phyloP scores from a whole-genome alignment of 1,140 invertebrate species.

The Bombus balteatus region DNA sequence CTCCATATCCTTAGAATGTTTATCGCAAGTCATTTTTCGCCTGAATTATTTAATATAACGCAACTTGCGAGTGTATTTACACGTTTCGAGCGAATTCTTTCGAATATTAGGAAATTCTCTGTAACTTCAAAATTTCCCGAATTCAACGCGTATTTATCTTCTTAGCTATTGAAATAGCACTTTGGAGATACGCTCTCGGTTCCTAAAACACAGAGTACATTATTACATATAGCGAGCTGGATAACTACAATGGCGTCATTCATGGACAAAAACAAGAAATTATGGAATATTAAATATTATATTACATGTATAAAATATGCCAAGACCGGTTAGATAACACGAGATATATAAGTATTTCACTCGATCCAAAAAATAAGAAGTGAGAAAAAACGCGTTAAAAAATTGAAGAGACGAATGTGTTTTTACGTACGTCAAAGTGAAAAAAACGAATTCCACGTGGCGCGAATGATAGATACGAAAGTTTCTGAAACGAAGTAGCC shows the following conservation, averaged over 20 bases:
- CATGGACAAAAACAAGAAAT: background rate
- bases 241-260: background rate
- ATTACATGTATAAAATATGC: background rate
- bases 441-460: background rate
- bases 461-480: background rate
- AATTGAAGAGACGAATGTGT: background rate
- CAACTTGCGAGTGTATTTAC: too few species aligned
- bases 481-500: background rate
- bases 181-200: background rate
- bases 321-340: background rate
- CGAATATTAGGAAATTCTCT: background rate
- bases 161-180: background rate
- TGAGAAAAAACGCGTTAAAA: background rate
- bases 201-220: too few species aligned
- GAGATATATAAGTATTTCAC: background rate
- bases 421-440: background rate
- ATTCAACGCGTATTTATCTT: background rate
- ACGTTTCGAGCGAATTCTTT: background rate
- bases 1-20: background rate
- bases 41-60: background rate
- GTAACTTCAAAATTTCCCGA: background rate
- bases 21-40: background rate
- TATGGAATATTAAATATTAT: too few species aligned
- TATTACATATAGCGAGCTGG: background rate
- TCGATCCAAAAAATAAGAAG: background rate